These are phyloP conservation scores for Troglohyphantes excavatus DNA, from an alignment of 2,888 invertebrate species.

Conservation along the genomic window DNA sequence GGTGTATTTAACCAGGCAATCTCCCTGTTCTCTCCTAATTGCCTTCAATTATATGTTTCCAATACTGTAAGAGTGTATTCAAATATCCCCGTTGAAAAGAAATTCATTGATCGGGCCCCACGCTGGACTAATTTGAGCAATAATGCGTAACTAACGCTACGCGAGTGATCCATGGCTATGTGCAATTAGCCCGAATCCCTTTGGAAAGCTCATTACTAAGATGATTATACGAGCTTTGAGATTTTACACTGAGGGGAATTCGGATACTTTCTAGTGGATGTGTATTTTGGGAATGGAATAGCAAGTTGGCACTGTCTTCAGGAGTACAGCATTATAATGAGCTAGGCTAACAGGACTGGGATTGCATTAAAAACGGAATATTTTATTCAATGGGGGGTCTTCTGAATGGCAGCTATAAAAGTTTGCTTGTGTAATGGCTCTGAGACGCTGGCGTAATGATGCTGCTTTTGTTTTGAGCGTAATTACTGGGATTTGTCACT, in stretches of 20 bases:
- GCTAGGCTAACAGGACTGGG: not conserved
- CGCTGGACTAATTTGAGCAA: not conserved
- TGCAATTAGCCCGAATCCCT: not conserved
- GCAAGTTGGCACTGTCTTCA: not conserved
- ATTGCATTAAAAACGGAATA: not conserved
- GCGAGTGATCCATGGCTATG: not conserved
- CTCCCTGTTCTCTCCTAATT: not conserved
- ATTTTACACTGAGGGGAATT: slow-evolving; percentile 4
- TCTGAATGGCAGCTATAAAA: not conserved
- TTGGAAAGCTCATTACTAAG: not conserved
- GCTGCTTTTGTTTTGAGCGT: not conserved
- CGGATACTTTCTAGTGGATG: not conserved
- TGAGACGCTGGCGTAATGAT: not conserved
- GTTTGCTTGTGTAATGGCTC: not conserved
- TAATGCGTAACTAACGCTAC: not conserved
- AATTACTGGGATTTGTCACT: not conserved
- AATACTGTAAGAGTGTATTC: not conserved
- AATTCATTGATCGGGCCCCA: not conserved
- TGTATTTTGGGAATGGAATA: not conserved
- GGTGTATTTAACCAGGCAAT: not conserved
- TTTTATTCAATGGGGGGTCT: not conserved
- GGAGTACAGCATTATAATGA: not conserved
- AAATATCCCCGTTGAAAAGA: not conserved
- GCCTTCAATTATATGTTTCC: slow-evolving; percentile 1
- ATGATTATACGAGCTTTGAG: not conserved